Conservation (phyloP, 2,888 invertebrate genomes). For the Cataglyphis cursor region DNA sequence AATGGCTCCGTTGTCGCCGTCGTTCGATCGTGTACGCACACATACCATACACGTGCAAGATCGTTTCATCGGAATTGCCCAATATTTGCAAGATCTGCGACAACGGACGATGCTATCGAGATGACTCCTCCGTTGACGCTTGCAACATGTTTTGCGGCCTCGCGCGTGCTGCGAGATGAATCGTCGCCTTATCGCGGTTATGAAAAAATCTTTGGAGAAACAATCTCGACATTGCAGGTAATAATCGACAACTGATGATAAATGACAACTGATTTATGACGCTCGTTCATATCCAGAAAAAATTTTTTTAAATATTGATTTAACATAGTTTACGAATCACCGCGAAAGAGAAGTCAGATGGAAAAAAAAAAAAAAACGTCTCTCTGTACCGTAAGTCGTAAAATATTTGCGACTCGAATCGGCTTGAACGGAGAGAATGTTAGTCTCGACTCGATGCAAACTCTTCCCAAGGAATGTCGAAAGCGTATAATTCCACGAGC, state of each 20-base stretch:
- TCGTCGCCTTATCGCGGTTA: not conserved
- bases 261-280: not conserved
- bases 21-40: slow-evolving; percentile 55
- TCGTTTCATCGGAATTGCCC: slow-evolving; percentile 56
- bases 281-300: not conserved
- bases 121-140: not conserved
- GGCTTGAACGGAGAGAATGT: not conserved
- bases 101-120: not conserved
- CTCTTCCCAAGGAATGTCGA: slow-evolving; percentile 41
- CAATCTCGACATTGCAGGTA: not conserved
- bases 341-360: not conserved
- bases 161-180: not conserved
- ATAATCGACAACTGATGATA: not conserved
- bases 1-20: slow-evolving; percentile 68
- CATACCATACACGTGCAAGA: not conserved
- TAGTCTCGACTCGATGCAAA: not conserved
- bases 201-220: not conserved
- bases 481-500: slow-evolving; percentile 45
- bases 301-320: not conserved
- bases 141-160: slow-evolving; percentile 1
- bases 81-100: slow-evolving; percentile 49
- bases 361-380: not conserved
- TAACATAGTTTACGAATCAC: not conserved
- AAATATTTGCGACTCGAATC: slow-evolving; percentile 16
- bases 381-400: not conserved